Conservation (phyloP, 2,113 vertebrate species). For the Antechinus flavipes region DNA sequence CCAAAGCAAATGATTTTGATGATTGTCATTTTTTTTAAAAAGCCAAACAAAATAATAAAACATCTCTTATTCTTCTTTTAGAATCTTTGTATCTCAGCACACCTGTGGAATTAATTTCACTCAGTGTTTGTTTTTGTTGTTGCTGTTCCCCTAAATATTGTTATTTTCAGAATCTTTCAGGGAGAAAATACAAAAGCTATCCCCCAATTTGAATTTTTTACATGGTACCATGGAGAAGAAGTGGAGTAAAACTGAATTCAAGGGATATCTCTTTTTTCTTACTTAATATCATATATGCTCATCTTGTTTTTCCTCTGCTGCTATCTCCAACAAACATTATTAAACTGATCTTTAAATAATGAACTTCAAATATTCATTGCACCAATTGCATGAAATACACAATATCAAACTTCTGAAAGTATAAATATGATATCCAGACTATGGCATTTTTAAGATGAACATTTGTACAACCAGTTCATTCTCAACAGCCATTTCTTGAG, state of each 20-base stretch:
- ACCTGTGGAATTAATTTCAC: conserved; percentile 19
- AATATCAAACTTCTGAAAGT: neutral
- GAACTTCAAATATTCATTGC: conserved; percentile 1
- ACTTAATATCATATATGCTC: neutral
- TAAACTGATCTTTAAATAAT: conserved; percentile 13
- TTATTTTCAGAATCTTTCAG: conserved; percentile 39
- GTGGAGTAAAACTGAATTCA: neutral
- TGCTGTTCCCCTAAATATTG: conserved; percentile 21
- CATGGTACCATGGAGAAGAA: neutral
- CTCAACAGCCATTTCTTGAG: neutral
- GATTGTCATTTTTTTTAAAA: neutral
- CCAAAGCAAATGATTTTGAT: neutral
- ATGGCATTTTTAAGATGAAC: neutral
- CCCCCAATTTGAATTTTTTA: conserved; percentile 13
- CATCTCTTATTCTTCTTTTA: neutral
- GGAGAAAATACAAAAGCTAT: conserved; percentile 32
- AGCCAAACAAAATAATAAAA: conserved; percentile 2
- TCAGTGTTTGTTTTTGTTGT: neutral
- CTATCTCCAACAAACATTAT: neutral
- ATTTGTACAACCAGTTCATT: neutral
- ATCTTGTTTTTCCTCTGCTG: neutral
- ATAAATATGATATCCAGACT: neutral
- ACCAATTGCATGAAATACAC: neutral
- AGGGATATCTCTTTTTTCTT: conserved; percentile 8
- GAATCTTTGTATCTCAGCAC: conserved; percentile 34